Percentiles rank a stretch among this genome's conserved stretches.
phyloP scores from a whole-genome alignment of 2,888 invertebrate species.

The Philhelius pedissequus region DNA sequence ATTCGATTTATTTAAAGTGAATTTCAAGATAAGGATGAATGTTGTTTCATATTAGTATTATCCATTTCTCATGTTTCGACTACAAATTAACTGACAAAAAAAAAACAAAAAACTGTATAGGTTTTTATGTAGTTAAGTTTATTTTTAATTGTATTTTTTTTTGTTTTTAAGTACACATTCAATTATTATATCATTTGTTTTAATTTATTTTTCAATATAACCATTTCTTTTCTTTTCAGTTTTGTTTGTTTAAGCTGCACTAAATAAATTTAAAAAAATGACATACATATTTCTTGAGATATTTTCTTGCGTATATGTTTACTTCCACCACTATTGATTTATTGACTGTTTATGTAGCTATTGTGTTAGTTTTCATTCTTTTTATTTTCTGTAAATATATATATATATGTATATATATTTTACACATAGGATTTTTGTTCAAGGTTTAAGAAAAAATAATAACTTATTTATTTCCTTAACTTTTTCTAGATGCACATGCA shows the following conservation, averaged over 20 bases:
- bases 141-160: conserved; percentile 51
- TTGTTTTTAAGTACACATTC: conserved; percentile 62
- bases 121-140: conserved; percentile 65
- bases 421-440: background rate
- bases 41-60: too few species aligned
- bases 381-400: conserved; percentile 10
- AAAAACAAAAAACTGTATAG: background rate
- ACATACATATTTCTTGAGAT: conserved; percentile 20
- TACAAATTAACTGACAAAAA: too few species aligned
- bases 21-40: too few species aligned
- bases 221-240: conserved; percentile 11
- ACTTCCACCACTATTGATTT: conserved; percentile 30
- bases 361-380: background rate
- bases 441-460: background rate
- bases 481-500: conserved; percentile 17
- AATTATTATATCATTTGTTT: conserved; percentile 65
- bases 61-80: too few species aligned
- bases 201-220: conserved; percentile 49
- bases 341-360: conserved; percentile 18
- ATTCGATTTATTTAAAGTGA: too few species aligned
- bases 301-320: conserved; percentile 34
- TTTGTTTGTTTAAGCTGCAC: conserved; percentile 61
- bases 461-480: conserved; percentile 2
- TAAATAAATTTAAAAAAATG: conserved; percentile 55
- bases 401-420: conserved; percentile 2